Conservation (phyloP, 2,888 invertebrate species). For the Elysia crispata region DNA sequence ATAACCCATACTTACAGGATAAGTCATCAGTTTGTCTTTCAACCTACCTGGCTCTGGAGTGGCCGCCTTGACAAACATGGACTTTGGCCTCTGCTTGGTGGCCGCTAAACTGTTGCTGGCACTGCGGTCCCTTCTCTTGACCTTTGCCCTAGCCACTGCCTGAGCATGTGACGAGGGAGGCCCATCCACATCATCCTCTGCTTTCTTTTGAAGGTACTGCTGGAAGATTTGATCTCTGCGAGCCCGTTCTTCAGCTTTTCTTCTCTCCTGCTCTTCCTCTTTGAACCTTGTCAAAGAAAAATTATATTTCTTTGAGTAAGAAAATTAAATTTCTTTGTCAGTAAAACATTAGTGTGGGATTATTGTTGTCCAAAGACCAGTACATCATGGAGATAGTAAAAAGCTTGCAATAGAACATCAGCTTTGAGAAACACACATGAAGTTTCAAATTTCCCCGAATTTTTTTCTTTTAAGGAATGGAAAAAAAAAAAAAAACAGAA, state of each 20-base stretch:
- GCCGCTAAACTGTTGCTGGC: slow-evolving; percentile 35
- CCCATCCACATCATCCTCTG: slow-evolving; percentile 89
- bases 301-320: too few relatives aligned
- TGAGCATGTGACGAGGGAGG: slow-evolving; percentile 56
- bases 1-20: too few relatives aligned
- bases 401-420: too few relatives aligned
- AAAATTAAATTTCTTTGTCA: too few relatives aligned
- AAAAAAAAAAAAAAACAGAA: too few relatives aligned
- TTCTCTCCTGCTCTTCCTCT: slow-evolving; percentile 84
- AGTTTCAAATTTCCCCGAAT: too few relatives aligned
- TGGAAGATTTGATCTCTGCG: slow-evolving; percentile 92
- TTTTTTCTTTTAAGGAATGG: too few relatives aligned
- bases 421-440: too few relatives aligned
- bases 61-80: slow-evolving; percentile 65
- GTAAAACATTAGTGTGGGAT: background rate
- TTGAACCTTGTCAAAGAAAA: slow-evolving; percentile 79
- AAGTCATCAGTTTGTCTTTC: too few relatives aligned
- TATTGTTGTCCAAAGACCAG: background rate
- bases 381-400: too few relatives aligned
- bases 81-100: slow-evolving; percentile 65
- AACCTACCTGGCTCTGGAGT: slow-evolving; percentile 45
- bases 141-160: slow-evolving; percentile 47
- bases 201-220: slow-evolving; percentile 95
- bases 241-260: slow-evolving; percentile 90
- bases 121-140: slow-evolving; percentile 46